Base-by-base conservation (phyloP, 53 echinoderm and acorn worm species). In the Astropecten irregularis region DNA sequence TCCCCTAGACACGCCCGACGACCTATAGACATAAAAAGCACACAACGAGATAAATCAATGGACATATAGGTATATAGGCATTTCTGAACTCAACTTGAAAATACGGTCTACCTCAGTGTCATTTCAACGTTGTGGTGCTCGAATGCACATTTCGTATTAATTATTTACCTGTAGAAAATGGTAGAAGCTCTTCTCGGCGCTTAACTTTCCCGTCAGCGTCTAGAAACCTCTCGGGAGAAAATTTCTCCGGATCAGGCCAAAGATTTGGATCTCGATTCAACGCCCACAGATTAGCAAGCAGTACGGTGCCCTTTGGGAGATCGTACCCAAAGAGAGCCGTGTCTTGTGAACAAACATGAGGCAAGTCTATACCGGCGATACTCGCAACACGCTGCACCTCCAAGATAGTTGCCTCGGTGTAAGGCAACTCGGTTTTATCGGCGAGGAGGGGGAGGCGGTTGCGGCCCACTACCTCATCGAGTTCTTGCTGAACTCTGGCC, bases 221-320 rank as follows among this genome's bases (percentile, higher is more conserved):
- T 54, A 83, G 34, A 31, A 85, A 85, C 22, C 85, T 58, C 37
- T 85, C 85, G 2, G 85, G 85, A 4, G 9, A 33, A 23, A 85
- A 85, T 19, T 61, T 73, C 13, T 85, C 85, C 25, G 85, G 85
- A 32, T 86, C 86, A 1, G 37, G 27, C 86, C 86, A 86, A 7
- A 76, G 31, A 14, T 66, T 48, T 8, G 76, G 66, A 40, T 65
- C 66, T 9, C 65, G 76, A 40, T 48, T 47, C 20, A 86, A 76
- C 1, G 86, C 73, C 59, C 76, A 86, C 36, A 86, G 44, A 40
- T 86, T 86, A 8, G 87, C 51, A n/a, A 86, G n/a, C 3, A 86
- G 40, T 9, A 76, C 11, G 40, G 77, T 86, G 6, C 64, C 64
- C 68, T 77, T 65, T 14, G 87, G 87, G 33, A 86, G 77, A 15